These are phyloP conservation scores for Cirrhinus mrigala DNA, from an alignment of 2,797 vertebrate species.

Conservation along the genomic window DNA sequence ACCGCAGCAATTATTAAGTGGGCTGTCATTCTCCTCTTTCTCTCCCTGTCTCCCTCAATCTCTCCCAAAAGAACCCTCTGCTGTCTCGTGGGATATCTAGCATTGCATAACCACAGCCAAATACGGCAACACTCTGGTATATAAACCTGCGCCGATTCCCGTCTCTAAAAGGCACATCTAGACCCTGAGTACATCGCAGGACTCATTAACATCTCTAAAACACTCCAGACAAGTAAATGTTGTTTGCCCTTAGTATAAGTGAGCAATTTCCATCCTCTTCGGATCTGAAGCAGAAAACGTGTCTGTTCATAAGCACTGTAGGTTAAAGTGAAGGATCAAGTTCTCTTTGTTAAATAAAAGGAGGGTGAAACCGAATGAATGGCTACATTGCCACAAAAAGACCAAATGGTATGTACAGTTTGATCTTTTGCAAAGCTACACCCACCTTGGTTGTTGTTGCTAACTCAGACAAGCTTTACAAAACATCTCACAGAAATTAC, in stretches of 20 bases:
- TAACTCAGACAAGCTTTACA: not conserved
- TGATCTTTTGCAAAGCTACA: not conserved
- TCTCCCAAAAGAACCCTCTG: constrained; percentile 32
- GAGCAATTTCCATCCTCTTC: constrained; percentile 33
- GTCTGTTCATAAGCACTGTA: constrained; percentile 14
- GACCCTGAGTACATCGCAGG: not conserved
- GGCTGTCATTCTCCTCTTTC: not conserved
- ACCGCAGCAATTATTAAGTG: constrained; percentile 8
- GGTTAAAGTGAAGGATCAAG: constrained; percentile 14
- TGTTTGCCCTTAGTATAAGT: constrained; percentile 21
- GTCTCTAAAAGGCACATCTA: not conserved
- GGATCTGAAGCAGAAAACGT: constrained; percentile 17
- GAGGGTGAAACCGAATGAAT: not conserved
- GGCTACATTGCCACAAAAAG: not conserved
- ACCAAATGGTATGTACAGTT: not conserved
- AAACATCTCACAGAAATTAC: not conserved
- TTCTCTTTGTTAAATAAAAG: constrained; percentile 26
- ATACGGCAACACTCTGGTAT: constrained; percentile 27
- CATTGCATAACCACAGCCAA: constrained; percentile 46
- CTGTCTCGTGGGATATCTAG: constrained; percentile 34
- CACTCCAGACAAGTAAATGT: constrained; percentile 27
- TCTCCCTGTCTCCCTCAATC: constrained; percentile 6
- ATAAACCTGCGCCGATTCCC: constrained; percentile 23
- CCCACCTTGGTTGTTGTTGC: not conserved
- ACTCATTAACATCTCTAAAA: constrained; percentile 20